Percentiles rank a stretch among this genome's conserved stretches.
Conservation (phyloP, 1,140 invertebrate species). For the Achroia grisella region DNA sequence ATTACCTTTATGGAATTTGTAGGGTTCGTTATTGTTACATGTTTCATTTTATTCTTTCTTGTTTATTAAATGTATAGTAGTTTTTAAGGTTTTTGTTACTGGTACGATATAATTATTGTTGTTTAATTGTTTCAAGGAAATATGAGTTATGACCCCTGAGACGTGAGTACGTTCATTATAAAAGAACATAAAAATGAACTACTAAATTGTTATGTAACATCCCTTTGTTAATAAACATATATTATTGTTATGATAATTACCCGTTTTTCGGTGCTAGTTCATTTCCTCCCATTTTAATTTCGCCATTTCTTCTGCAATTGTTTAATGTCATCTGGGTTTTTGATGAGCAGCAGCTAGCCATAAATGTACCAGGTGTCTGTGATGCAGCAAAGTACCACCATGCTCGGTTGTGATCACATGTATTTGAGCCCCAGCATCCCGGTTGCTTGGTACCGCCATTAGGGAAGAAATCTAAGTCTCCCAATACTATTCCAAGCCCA, state of each 20-base stretch:
- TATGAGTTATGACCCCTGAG: too few relatives aligned
- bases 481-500: slow-evolving; percentile 30
- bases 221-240: too few relatives aligned
- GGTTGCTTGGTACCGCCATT: slow-evolving; percentile 84
- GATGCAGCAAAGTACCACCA: slow-evolving; percentile 42
- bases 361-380: slow-evolving; percentile 12
- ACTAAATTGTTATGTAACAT: too few relatives aligned
- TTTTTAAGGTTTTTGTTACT: too few relatives aligned
- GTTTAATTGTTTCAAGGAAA: too few relatives aligned
- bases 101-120: too few relatives aligned
- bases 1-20: too few relatives aligned
- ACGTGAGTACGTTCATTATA: too few relatives aligned
- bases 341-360: slow-evolving; percentile 24
- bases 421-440: slow-evolving; percentile 70
- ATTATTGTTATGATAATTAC: slow-evolving; percentile 16
- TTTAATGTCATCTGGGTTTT: slow-evolving; percentile 25
- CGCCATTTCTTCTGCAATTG: slow-evolving; percentile 20
- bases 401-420: slow-evolving; percentile 43
- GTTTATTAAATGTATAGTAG: too few relatives aligned
- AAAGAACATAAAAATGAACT: too few relatives aligned
- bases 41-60: too few relatives aligned
- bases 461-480: slow-evolving; percentile 82
- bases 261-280: slow-evolving; percentile 22
- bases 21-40: too few relatives aligned
- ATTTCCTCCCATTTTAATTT: slow-evolving; percentile 22